Evolutionary conservation across 2,113 vertebrate species (phyloP), one percentile per base, ranked within the genome.

Genomic region (Nibea albiflora): DNA sequence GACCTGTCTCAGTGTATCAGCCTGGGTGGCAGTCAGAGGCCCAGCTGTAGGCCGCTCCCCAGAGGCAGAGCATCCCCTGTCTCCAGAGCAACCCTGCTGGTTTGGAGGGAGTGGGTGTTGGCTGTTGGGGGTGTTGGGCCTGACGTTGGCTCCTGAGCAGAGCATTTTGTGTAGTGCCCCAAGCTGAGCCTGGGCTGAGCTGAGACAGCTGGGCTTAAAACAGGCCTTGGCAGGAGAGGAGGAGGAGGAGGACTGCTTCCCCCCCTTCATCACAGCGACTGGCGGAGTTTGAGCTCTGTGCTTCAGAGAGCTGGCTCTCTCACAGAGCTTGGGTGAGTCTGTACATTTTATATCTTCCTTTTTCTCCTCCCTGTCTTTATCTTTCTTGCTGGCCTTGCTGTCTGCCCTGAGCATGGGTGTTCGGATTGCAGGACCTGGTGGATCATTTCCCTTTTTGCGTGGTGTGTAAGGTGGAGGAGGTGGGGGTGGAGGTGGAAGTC

Each of bases 401-500:
- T 92, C 91, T 73, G 89, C 75, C 89, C 88, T 92, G 79, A 92
- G 89, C 86, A 83, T 81, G 49, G 94, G 84, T 73, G 91, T 89
- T 80, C 86, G 88, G 62, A 61, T 65, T 63, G 83, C 86, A 75
- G 85, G 74, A 85, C 88, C 80, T 16, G 85, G 85, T 16, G 87
- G 85, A 24, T 91, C 84, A 42, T 49, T 89, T 70, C 89, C 94
- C 39, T 89, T 94, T 91, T 94, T 94, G 26, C 94, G 93, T 47
- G 95, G 94, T 11, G 93, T 95, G 89, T 95, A 95, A 10, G 95
- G 95, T 68, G 95, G 95, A 54, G 94, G 94, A 19, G 93, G 94
- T 26, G 94, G 94, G 12, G 94, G 94, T 66, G 94, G 95, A 61
- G 94, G 95, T 72, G 95, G 94, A 78, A 94, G 94, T 82, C 93